A percentile compares a stretch with the other conserved stretches of the same genome.
Evolutionary conservation across 2,888 invertebrate species (phyloP).

Genomic region (Callosobruchus maculatus): DNA sequence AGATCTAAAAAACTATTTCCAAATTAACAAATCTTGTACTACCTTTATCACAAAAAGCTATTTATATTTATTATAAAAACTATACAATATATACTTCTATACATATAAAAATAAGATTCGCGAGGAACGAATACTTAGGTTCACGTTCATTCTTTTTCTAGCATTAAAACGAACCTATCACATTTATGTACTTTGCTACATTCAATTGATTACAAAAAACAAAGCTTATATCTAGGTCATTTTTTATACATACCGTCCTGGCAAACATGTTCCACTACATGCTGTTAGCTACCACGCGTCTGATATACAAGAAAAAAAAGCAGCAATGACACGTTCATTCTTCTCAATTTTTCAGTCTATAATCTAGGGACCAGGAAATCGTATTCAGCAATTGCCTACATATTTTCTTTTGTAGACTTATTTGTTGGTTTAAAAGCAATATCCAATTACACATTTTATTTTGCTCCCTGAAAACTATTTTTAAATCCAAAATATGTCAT

Average conservation of each 20-base stretch:
- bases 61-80: slow-evolving; percentile 16
- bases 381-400: too few relatives aligned
- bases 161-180: slow-evolving; percentile 13
- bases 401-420: too few relatives aligned
- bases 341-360: too few relatives aligned
- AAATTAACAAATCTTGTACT: slow-evolving; percentile 7
- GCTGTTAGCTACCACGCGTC: too few relatives aligned
- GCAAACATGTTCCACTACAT: neutral
- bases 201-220: slow-evolving; percentile 4
- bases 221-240: slow-evolving; percentile 6
- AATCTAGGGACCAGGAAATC: too few relatives aligned
- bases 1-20: slow-evolving; percentile 14
- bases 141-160: slow-evolving; percentile 5
- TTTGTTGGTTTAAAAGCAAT: too few relatives aligned
- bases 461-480: too few relatives aligned
- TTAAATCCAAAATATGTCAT: too few relatives aligned
- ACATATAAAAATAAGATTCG: slow-evolving; percentile 18
- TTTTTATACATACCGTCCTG: neutral
- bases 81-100: slow-evolving; percentile 19
- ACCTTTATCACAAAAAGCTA: slow-evolving; percentile 16
- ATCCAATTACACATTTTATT: too few relatives aligned
- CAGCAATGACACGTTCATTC: too few relatives aligned
- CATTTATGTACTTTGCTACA: slow-evolving; percentile 8
- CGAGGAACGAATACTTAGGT: slow-evolving; percentile 10
- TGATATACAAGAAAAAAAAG: too few relatives aligned